Base-by-base conservation (phyloP, 1,140 invertebrate genomes). In the Brachionus rubens region DNA sequence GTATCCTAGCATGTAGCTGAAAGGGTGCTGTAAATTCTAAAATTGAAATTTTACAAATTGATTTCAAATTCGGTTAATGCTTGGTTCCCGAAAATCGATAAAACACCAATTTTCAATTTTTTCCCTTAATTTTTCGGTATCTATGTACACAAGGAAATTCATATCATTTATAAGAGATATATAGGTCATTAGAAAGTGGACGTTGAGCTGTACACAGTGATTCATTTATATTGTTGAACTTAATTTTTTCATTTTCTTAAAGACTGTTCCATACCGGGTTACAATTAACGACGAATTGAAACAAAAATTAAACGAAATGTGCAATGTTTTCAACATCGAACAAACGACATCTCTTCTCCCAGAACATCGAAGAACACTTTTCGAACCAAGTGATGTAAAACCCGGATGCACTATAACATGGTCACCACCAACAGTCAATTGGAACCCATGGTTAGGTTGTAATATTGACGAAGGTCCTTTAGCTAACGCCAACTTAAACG, bases 391-490 rank as follows among this genome's bases (percentile, higher is more conserved):
- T 3, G 24, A 56, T 56, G 30, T 56, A 4, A 56, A 56, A 30
- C 52, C 52, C n/a, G 52, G 52, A 16, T 56, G 24, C 7, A 26
- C 52, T 9, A 56, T 56, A 28, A 28, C 92, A 2, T 98, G 95
- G 95, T 92, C 92, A 1, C 96, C 96, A 0, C 94, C 95, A 0
- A 89, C 91, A 78, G 88, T 88, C 10, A 98, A 98, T 83, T 98
- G 95, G 94, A 96, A 98, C 85, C 90, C 94, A 7, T 98, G 94
- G 94, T 90, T 89, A 26, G 90, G 89, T 0, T 93, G 91, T 80
- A 97, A 97, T 82, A 96, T 98, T 80, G 95, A 96, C 80, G 92
- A 95, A 81, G 93, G 90, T 62, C 92, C 91, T 9, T 84, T 98
- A 47, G 91, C 94, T 1, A 88, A 87, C 7, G 88, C 89, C 82